Conservation (phyloP, 2,888 invertebrate species). For the Macrophya annulata region DNA sequence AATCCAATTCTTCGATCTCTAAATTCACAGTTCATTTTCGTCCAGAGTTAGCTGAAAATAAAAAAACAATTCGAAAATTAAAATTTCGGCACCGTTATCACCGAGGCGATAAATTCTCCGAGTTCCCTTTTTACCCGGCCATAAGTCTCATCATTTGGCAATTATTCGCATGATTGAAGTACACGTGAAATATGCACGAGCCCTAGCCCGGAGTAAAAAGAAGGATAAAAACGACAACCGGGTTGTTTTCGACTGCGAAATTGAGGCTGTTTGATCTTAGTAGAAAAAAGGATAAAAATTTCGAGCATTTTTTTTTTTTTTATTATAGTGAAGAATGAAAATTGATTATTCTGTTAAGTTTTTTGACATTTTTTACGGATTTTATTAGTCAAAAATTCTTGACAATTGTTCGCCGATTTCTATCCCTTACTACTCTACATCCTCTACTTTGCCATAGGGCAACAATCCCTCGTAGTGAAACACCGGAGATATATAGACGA, state of each 20-base stretch:
- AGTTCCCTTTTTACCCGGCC: neutral
- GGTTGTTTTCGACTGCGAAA: neutral
- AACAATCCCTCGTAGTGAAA: constrained; percentile 42
- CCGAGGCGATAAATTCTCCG: neutral
- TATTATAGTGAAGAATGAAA: too few species aligned
- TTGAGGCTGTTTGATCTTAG: neutral
- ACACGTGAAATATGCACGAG: constrained; percentile 19
- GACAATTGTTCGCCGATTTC: neutral
- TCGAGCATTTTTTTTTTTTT: neutral
- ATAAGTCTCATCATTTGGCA: constrained; percentile 5
- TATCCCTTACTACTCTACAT: neutral
- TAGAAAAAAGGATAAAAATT: neutral
- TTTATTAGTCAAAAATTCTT: neutral
- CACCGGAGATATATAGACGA: constrained; percentile 32
- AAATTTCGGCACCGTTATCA: neutral
- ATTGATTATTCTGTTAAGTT: too few species aligned
- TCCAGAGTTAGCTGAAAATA: too few species aligned
- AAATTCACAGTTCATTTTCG: neutral
- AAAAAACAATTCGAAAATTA: neutral
- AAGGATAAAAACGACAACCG: constrained; percentile 1
- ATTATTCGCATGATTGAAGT: constrained; percentile 45
- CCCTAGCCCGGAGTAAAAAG: neutral
- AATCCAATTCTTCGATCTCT: neutral
- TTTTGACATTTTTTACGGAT: neutral
- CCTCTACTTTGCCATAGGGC: constrained; percentile 47